phyloP scores from a whole-genome alignment of 2,888 invertebrate genomes.

The Trichogramma dendrolimi region DNA sequence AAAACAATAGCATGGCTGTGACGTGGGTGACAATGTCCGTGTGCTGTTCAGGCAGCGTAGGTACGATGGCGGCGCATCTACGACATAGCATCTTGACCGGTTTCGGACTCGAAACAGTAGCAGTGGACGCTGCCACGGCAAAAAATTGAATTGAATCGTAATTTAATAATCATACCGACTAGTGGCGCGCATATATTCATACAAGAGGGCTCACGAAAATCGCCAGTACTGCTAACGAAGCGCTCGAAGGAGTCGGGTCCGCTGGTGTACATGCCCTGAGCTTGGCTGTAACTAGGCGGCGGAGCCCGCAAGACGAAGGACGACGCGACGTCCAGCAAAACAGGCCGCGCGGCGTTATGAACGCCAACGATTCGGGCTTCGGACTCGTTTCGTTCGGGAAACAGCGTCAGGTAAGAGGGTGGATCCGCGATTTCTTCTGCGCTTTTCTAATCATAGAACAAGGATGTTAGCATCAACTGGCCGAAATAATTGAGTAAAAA shows the following conservation, averaged over 20 bases:
- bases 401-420: constrained; percentile 16
- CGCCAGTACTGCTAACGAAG: constrained; percentile 20
- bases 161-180: not conserved
- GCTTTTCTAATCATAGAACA: not conserved
- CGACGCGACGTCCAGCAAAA: constrained; percentile 9
- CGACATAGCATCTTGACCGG: constrained; percentile 33
- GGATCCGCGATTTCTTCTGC: not conserved
- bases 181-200: constrained; percentile 6
- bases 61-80: constrained; percentile 32
- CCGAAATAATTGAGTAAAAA: no score
- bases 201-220: constrained; percentile 18
- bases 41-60: constrained; percentile 31
- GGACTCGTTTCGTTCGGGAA: not conserved
- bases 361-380: not conserved
- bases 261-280: constrained; percentile 17
- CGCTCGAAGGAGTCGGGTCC: constrained; percentile 28
- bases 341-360: not conserved
- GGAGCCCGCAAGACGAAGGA: constrained; percentile 16
- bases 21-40: constrained; percentile 30
- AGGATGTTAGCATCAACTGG: not conserved
- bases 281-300: constrained; percentile 23
- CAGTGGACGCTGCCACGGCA: constrained; percentile 21
- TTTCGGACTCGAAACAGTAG: constrained; percentile 28
- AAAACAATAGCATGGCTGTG: constrained; percentile 29
- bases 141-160: not conserved